phyloP scores from a whole-genome alignment of 2,888 invertebrate genomes.

The Drosophila flavopinicola region DNA sequence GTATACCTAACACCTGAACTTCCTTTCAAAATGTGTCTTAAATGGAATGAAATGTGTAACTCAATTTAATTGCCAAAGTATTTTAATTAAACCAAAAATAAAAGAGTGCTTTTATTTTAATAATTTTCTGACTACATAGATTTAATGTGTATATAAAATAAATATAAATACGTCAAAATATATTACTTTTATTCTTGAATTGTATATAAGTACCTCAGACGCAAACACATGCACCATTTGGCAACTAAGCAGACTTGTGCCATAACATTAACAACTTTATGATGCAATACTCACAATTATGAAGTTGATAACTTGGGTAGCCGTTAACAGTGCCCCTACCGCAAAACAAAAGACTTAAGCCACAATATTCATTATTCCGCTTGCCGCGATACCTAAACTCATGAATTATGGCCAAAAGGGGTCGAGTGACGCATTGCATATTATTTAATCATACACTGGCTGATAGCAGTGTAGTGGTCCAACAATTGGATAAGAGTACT shows the following conservation, averaged over 20 bases:
- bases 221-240: neutral
- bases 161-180: too few species aligned
- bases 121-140: too few species aligned
- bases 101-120: too few species aligned
- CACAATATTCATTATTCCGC: constrained; percentile 65
- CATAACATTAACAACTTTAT: constrained; percentile 38
- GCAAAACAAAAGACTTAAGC: constrained; percentile 62
- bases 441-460: constrained; percentile 71
- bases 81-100: too few species aligned
- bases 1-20: too few species aligned
- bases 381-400: constrained; percentile 19
- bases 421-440: constrained; percentile 41
- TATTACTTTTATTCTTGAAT: too few species aligned
- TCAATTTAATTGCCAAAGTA: too few species aligned
- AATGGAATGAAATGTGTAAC: too few species aligned
- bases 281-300: constrained; percentile 39
- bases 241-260: neutral
- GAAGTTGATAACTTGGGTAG: constrained; percentile 30
- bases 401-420: constrained; percentile 45
- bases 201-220: too few species aligned
- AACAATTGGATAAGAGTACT: constrained; percentile 7
- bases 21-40: too few species aligned
- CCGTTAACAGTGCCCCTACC: constrained; percentile 37
- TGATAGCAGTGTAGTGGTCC: constrained; percentile 16
- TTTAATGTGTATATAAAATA: too few species aligned